Evolutionary conservation across 92 coral and sea anemone species (phyloP).

Genomic region (Pocillopora grandis): DNA sequence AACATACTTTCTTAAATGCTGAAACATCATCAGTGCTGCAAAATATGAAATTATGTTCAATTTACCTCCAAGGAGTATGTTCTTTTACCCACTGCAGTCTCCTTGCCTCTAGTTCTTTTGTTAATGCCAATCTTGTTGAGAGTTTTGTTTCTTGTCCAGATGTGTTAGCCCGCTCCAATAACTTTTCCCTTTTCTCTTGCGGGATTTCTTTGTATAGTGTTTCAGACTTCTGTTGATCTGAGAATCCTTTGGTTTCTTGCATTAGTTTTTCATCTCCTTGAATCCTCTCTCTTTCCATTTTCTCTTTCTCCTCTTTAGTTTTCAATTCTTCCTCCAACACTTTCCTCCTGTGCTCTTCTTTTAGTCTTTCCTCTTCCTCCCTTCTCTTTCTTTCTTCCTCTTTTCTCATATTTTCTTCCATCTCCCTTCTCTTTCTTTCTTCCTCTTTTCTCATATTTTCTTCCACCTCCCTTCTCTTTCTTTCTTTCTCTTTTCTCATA

Average conservation of each 20-base stretch:
- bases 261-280: neutral
- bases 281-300: neutral
- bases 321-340: neutral
- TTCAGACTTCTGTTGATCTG: neutral
- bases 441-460: neutral
- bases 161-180: slow-evolving; percentile 5
- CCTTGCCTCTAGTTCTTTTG: slow-evolving; percentile 49
- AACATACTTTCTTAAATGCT: too few relatives aligned
- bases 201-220: slow-evolving; percentile 12
- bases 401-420: slow-evolving; percentile 3
- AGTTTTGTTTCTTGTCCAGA: slow-evolving; percentile 7
- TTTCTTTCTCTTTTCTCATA: slow-evolving; percentile 12
- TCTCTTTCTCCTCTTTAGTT: neutral
- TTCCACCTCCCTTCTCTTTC: neutral
- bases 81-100: slow-evolving; percentile 80
- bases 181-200: slow-evolving; percentile 10
- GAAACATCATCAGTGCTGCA: too few relatives aligned
- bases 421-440: neutral
- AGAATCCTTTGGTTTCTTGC: neutral
- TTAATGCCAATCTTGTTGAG: slow-evolving; percentile 26
- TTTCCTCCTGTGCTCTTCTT: neutral
- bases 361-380: neutral
- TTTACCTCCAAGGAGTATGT: slow-evolving; percentile 87
- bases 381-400: slow-evolving; percentile 8
- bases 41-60: neutral